Percentiles rank a stretch among this genome's conserved stretches.
These are phyloP conservation scores for Theristicus caerulescens DNA, from an alignment of 2,113 vertebrate species.

Conservation along the genomic window DNA sequence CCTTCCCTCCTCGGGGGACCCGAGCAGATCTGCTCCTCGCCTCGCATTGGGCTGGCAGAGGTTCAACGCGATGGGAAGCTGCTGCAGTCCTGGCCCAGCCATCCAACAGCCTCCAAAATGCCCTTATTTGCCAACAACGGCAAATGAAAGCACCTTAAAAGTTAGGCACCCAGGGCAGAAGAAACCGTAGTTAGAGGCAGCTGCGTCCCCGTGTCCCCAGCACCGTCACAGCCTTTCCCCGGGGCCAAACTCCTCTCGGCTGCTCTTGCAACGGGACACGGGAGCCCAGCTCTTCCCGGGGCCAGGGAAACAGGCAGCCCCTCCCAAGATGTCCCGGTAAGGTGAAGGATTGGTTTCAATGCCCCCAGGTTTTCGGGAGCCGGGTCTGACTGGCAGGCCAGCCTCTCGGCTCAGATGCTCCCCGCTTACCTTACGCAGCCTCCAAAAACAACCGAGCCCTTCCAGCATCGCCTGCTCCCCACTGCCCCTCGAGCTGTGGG, in stretches of 20 bases:
- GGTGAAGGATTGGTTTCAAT: neutral
- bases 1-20: neutral
- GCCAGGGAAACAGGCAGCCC: neutral
- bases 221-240: neutral
- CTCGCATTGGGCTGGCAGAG: neutral
- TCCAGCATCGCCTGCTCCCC: neutral
- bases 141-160: neutral
- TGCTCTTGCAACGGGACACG: neutral
- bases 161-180: neutral
- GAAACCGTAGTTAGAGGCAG: neutral
- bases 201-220: neutral
- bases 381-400: neutral
- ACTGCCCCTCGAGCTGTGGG: neutral
- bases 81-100: neutral
- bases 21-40: neutral
- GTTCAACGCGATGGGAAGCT: neutral
- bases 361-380: neutral
- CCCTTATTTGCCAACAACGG: neutral
- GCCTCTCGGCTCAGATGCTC: neutral
- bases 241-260: neutral
- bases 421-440: fast-evolving
- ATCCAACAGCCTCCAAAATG: neutral
- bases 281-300: neutral
- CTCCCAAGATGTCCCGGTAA: neutral
- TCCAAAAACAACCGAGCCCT: neutral